Evolutionary conservation across 2,113 vertebrate genomes (phyloP), one percentile per base, ranked within the genome.

Genomic region (Prinia subflava): DNA sequence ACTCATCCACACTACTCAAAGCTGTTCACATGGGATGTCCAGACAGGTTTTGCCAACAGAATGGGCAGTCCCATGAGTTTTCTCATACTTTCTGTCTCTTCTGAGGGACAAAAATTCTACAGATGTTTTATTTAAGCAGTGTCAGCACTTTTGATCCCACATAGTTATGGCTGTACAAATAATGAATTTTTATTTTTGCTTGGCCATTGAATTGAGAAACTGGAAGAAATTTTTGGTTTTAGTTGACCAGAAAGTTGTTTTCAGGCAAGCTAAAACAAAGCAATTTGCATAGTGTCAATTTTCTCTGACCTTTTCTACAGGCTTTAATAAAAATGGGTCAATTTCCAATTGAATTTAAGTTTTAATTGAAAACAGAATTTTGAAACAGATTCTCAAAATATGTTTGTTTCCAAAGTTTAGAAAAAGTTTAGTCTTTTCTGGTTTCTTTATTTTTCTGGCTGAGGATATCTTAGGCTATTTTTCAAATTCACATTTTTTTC

Each of bases 361-460:
- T 89, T 80, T 83, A 95, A 94, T 88, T 73, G 90, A 91, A 93
- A 95, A 62, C 70, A 64, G 15, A 64, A 12, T 83, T 85, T 87
- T 90, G 44, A 87, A 85, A 69, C 22, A 83, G 52, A 82, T 60
- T 53, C 10, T 78, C 25, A 31, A 60, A 87, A 56, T 79, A 44
- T 6, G 46, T 49, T 50, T 39, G 1, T 53, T 74, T 91, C 23
- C 49, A 65, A 89, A 83, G 57, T 74, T 62, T 44, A 47, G 55
- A 78, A 89, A 81, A 74, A 4, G 13, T 75, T 67, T 37, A 56
- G 17, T 17, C 8, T 67, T 87, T 83, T 77, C 50, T 84, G 20
- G 6, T 78, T 82, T 71, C 56, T 86, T 62, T 46, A 33, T 67
- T 90, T 71, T 84, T 68, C 33, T 90, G 41, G 35, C n/a, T 76